A percentile compares a stretch with the other conserved stretches of the same genome.
phyloP scores from a whole-genome alignment of 2,888 invertebrate genomes.

The Oscheius myriophilus region DNA sequence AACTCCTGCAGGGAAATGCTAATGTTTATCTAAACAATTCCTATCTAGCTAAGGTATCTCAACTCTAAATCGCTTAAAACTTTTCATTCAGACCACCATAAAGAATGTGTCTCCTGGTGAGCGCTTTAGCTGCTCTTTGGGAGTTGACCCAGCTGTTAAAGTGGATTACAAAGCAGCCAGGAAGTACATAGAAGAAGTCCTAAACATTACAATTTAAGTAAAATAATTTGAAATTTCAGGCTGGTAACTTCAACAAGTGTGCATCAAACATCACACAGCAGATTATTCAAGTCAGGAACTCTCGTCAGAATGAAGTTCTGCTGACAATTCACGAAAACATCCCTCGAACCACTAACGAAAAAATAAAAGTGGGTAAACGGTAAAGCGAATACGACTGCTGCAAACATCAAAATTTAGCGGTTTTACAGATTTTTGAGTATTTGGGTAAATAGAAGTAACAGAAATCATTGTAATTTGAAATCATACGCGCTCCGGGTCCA shows the following conservation, averaged over 20 bases:
- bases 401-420: too few relatives aligned
- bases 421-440: too few relatives aligned
- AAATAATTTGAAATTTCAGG: neutral
- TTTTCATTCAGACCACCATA: conserved; percentile 46
- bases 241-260: conserved; percentile 36
- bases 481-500: too few relatives aligned
- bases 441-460: too few relatives aligned
- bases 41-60: conserved; percentile 57
- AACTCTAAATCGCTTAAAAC: neutral
- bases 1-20: conserved; percentile 58
- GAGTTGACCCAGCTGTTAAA: conserved; percentile 71
- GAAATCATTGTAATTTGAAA: too few relatives aligned
- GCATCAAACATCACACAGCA: conserved; percentile 54
- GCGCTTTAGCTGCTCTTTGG: conserved; percentile 71
- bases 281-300: conserved; percentile 57
- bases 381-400: too few relatives aligned
- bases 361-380: conserved; percentile 55
- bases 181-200: conserved; percentile 68
- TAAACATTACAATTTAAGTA: neutral
- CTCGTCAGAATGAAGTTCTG: conserved; percentile 39
- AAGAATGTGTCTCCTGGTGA: conserved; percentile 71
- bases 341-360: conserved; percentile 63
- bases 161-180: conserved; percentile 71
- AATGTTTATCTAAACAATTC: conserved; percentile 59
- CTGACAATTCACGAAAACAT: conserved; percentile 58